Base-by-base conservation (phyloP, 2,888 invertebrate species). In the Agrochola litura region DNA sequence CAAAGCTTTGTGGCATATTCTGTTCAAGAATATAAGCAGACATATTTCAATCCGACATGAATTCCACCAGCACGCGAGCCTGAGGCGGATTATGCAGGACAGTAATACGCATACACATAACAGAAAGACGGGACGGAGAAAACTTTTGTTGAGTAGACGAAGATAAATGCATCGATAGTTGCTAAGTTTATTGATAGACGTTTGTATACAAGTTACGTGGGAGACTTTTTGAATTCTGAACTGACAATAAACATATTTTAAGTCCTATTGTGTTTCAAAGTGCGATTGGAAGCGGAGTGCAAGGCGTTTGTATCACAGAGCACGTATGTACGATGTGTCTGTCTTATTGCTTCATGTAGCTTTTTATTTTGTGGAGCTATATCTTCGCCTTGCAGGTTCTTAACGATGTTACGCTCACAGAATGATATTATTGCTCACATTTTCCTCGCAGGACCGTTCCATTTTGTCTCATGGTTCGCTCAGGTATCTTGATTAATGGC, bases 11-110 rank as follows among this genome's bases (percentile, higher is more conserved):
- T 97, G 97, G 97, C 96, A 96, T 89, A 97, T 97, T 92, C 90
- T 97, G 84, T 97, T 97, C 90, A 97, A 97, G 91, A 97, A 97
- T 92, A 96, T 97, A 89, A 97, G 96, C 92, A 95, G 95, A 88
- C 96, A 97, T 90, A 95, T 97, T 91, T 94, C 96, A 84, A 96
- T 97, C 88, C 92, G 97, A 73, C 97, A 97, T 85, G 95, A 97
- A 90, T 97, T 97, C 82, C 97, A 97, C 86, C 96, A 96, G 84
- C 96, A 97, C 88, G 93, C 96, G 60, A 96, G 97, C 81, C 89
- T 97, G 86, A 93, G 91, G 71, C 91, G 97, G 65, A 97, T 97
- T 86, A 95, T 97, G 95, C 93, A 94, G 76, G 97, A 97, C 85
- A 92, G 91, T 76, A 91, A 95, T 81, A 86, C 90, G 52, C 93